phyloP scores from a whole-genome alignment of 1,140 invertebrate species.

The Lucilia sericata region DNA sequence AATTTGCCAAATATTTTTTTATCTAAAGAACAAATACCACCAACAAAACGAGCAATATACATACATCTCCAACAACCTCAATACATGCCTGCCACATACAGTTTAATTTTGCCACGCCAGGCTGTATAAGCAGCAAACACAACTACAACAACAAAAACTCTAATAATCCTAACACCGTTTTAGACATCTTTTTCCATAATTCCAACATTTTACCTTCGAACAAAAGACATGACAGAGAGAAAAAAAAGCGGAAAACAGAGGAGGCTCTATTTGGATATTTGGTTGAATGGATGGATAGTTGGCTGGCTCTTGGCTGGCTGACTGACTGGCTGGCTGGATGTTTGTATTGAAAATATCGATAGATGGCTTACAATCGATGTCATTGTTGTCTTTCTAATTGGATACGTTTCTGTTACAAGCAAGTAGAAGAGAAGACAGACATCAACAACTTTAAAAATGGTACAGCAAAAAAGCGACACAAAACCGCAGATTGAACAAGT shows the following conservation, averaged over 20 bases:
- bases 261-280: not conserved
- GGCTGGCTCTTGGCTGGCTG: no score
- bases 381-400: slow-evolving; percentile 27
- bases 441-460: not conserved
- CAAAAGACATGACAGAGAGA: not conserved
- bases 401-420: slow-evolving; percentile 19
- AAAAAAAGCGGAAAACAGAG: not conserved
- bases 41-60: not conserved
- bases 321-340: not conserved
- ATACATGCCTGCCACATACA: no score
- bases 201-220: slow-evolving; percentile 10
- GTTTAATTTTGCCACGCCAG: not conserved
- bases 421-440: not conserved
- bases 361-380: slow-evolving; percentile 26
- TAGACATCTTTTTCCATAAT: slow-evolving; percentile 8
- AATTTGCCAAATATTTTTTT: not conserved
- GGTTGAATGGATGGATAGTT: not conserved
- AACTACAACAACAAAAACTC: not conserved
- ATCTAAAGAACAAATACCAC: not conserved
- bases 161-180: slow-evolving; percentile 11
- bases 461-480: not conserved
- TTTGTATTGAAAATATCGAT: not conserved
- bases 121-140: not conserved
- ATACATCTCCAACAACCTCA: no score
- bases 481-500: not conserved